phyloP scores from a whole-genome alignment of 2,797 vertebrate species.

The Stomatorhinus walkeri region DNA sequence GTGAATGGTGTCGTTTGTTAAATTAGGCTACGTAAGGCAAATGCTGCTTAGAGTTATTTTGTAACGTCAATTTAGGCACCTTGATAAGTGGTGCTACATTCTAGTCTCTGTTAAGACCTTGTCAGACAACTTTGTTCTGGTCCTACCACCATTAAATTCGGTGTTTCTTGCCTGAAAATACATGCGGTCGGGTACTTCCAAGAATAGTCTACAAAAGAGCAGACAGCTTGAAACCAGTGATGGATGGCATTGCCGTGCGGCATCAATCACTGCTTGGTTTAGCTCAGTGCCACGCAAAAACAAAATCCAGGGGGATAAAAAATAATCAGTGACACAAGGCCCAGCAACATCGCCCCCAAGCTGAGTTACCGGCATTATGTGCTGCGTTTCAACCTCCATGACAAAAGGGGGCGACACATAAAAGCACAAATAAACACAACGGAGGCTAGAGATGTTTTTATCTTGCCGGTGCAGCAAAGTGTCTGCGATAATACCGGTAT shows the following conservation, averaged over 20 bases:
- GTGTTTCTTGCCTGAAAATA: background rate
- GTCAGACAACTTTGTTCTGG: background rate
- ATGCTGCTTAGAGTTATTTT: background rate
- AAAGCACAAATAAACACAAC: background rate
- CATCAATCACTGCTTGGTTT: background rate
- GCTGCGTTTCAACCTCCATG: background rate
- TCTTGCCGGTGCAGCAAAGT: background rate
- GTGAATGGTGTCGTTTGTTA: background rate
- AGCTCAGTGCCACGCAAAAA: background rate
- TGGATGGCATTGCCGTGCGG: background rate
- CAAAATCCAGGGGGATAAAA: background rate
- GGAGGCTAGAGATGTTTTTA: background rate
- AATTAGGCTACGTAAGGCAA: background rate
- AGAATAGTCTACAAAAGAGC: background rate
- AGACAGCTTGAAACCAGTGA: background rate
- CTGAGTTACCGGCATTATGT: background rate
- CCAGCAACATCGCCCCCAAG: constrained; percentile 28
- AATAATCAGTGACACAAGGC: constrained; percentile 35
- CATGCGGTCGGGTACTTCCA: background rate
- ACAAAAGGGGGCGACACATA: background rate
- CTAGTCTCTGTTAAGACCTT: background rate
- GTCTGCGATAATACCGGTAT: background rate
- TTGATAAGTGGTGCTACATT: background rate
- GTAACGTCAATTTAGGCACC: background rate
- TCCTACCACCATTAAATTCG: background rate